Percentiles rank a stretch among this genome's conserved stretches.
phyloP scores from a whole-genome alignment of 2,888 invertebrate genomes.

The Scaptomyza caliginosa region DNA sequence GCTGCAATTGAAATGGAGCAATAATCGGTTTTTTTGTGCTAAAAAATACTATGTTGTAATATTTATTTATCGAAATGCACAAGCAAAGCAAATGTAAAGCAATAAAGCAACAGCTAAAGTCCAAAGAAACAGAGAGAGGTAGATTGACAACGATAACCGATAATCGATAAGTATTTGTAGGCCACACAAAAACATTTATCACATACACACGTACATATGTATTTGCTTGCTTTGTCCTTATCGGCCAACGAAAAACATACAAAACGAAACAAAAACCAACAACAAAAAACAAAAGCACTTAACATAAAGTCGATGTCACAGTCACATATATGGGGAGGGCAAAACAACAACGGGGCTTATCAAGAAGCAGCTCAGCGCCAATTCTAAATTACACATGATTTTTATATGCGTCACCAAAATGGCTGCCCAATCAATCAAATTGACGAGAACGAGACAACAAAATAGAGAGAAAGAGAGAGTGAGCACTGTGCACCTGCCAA shows the following conservation, averaged over 20 bases:
- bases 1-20: conserved; percentile 53
- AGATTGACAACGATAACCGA: conserved; percentile 26
- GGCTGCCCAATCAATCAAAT: conserved; percentile 69
- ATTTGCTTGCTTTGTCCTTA: conserved; percentile 13
- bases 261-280: neutral
- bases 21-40: conserved; percentile 13
- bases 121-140: neutral
- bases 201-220: conserved; percentile 9
- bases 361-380: conserved; percentile 33
- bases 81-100: conserved; percentile 29
- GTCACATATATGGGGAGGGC: conserved; percentile 18
- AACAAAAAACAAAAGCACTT: conserved; percentile 23
- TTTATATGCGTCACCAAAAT: conserved; percentile 56
- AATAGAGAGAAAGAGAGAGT: neutral
- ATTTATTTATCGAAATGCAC: conserved; percentile 14
- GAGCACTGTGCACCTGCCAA: conserved; percentile 57
- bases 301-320: conserved; percentile 22
- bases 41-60: conserved; percentile 1
- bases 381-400: conserved; percentile 49
- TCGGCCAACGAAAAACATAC: conserved; percentile 6
- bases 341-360: conserved; percentile 38
- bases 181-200: conserved; percentile 3
- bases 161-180: conserved; percentile 32
- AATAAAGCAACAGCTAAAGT: conserved; percentile 27
- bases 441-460: conserved; percentile 33